These are phyloP conservation scores for Helostoma temminkii DNA, from an alignment of 2,797 vertebrate species.

Conservation along the genomic window DNA sequence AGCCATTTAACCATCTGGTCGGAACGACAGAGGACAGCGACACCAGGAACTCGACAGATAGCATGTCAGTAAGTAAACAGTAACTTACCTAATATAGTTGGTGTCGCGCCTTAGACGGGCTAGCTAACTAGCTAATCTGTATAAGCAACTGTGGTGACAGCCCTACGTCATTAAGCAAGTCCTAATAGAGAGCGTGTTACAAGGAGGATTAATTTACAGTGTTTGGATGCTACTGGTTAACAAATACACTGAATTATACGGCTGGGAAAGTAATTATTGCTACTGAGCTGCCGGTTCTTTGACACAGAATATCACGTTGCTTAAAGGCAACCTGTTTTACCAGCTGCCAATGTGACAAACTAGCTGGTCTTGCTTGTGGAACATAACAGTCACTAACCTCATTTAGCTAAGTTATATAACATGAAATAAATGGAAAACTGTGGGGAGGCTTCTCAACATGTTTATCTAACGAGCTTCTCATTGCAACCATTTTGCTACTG, in stretches of 20 bases:
- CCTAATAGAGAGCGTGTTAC: conserved; percentile 27
- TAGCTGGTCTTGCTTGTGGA: conserved; percentile 1
- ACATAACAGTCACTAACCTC: not conserved
- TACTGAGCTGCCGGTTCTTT: not conserved
- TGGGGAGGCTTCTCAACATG: not conserved
- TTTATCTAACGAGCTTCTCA: not conserved
- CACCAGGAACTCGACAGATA: conserved; percentile 65
- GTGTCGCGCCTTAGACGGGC: conserved; percentile 63
- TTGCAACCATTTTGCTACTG: not conserved
- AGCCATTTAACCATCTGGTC: conserved; percentile 23
- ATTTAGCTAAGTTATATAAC: not conserved
- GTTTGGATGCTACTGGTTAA: not conserved
- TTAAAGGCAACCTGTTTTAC: not conserved
- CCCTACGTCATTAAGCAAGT: conserved; percentile 66
- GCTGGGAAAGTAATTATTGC: not conserved
- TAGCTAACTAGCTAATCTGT: conserved; percentile 78
- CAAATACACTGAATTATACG: conserved; percentile 8
- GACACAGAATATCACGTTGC: not conserved
- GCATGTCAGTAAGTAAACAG: conserved; percentile 85
- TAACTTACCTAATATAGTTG: conserved; percentile 54
- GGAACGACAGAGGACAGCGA: conserved; percentile 48
- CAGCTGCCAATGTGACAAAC: conserved; percentile 24
- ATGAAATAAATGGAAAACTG: not conserved
- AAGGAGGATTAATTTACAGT: conserved; percentile 40
- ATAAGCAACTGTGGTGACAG: conserved; percentile 69